Evolutionary conservation across 2,888 invertebrate species (phyloP), one percentile per base, ranked within the genome.

Genomic region (Ceraclea dissimilis): DNA sequence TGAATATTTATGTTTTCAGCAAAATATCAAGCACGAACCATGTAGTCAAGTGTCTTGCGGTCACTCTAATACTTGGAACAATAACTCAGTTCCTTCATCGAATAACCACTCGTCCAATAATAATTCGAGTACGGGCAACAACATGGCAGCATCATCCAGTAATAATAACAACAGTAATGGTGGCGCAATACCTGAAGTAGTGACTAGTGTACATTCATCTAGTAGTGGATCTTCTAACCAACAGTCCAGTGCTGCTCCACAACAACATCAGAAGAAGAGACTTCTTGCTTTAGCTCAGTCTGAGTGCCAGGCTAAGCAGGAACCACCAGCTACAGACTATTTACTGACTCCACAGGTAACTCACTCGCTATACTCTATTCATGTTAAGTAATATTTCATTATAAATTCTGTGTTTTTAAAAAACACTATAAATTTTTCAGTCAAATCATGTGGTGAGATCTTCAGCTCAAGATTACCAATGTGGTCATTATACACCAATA

Each of bases 201-300:
- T 31, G 47, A 17, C 54, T 26, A 20, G 52, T 51, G 56, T 49
- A 52, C 51, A 48, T 59, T 60, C 47, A 58, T 18, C 46, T 5
- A 19, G 19, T 2, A 20, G 10, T 16, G 13, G 6, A 19, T 51
- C 46, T n/a, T 56, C 51, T n/a, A 19, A 50, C 46, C 5, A 34
- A 51, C 2, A 31, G 47, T 16, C 57, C 39, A 20, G 49, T 50
- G 56, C 51, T 54, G 51, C 49, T 60, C 60, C 47, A 58, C 58
- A 54, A 39, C 88, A 89, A 69, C 89, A 90, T 52, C 92, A 93
- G 74, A 93, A 93, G 81, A 93, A 93, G 71, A 82, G 93, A 22
- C 76, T 93, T 53, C 73, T 93, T 61, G 92, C 92, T 53, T 90
- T 93, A 74, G 91, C 90, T 49, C 75, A 75, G 61, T 72, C 67